Base-by-base conservation (phyloP, 1,140 invertebrate genomes). In the Psilanteris sp. region DNA sequence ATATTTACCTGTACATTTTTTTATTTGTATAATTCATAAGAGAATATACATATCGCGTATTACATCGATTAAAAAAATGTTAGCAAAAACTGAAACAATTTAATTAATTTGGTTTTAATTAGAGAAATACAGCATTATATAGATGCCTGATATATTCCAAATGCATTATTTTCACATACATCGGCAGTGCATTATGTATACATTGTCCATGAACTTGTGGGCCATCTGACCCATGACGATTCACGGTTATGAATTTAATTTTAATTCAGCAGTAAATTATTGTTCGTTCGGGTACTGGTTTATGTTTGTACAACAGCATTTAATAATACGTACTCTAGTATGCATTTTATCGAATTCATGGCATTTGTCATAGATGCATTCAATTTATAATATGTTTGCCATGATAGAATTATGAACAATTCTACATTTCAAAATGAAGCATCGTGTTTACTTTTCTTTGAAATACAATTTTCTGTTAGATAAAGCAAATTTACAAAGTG, bases 251-350 rank as follows among this genome's bases (percentile, higher is more conserved):
- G 44, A 59, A 59, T 59, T 43, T 43, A 59, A 70, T 59, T 70
- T 50, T 70, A 59, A 52, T 70, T 70, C 34, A 22, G 29, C 26
- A 59, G 41, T 70, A 52, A 50, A 70, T 59, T 48, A 70, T 41
- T 29, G 13, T 34, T 43, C 13, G 29, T 20, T 46, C 6, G 22
- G n/a, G n/a, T n/a, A n/a, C 43, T 8, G 31, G 43, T 39, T 61
- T 39, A 24, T 67, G 48, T 67, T 46, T 14, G 16, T 9, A 1
- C 20, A 9, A 43, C 52, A 43, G 36, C 31, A 64, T 50, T 15
- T 64, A 50, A 50, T 16, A 31, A 6, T 41, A 41, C 26, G 46
- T n/a, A n/a, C n/a, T n/a, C n/a, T n/a, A n/a, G n/a, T n/a, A 59
- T 14, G 6, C 27, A 29, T 59, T 34, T 26, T 13, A 18, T 16